These are phyloP conservation scores for Picus viridis DNA, from an alignment of 2,797 vertebrate genomes.

Conservation along the genomic window DNA sequence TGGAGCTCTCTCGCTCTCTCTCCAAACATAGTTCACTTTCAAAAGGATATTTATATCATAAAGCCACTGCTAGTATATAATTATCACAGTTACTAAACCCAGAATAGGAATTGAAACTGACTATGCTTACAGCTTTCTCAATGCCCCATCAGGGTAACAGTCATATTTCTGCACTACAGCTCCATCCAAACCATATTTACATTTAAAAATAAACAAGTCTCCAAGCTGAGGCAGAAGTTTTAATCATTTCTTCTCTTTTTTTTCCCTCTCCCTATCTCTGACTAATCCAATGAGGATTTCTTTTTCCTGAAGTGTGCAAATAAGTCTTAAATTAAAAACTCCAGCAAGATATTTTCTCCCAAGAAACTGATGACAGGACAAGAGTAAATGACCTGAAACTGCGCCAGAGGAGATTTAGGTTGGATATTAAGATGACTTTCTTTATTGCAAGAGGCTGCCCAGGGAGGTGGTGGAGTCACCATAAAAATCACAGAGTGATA, in stretches of 20 bases:
- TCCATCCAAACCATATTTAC: background rate
- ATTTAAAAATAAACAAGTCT: background rate
- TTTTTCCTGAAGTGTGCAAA: background rate
- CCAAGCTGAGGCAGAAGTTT: background rate
- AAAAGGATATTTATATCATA: conserved; percentile 55
- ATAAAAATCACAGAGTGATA: no score
- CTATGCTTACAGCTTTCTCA: conserved; percentile 29
- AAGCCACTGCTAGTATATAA: conserved; percentile 8
- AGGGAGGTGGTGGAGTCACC: no score
- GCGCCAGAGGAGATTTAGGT: no score
- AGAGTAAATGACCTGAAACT: no score
- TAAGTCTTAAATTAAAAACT: background rate
- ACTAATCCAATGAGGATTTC: background rate
- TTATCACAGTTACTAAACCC: conserved; percentile 30
- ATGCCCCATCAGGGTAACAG: background rate
- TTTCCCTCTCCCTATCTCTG: background rate
- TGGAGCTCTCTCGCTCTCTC: background rate
- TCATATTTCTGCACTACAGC: background rate
- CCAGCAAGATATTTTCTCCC: background rate
- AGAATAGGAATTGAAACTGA: conserved; percentile 36
- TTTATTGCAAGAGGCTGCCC: no score
- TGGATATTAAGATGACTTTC: no score
- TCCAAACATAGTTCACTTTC: background rate
- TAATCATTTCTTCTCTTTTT: background rate
- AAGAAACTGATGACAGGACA: no score